Base-by-base conservation (phyloP, 2,113 vertebrate genomes). In the Helogale parvula region DNA sequence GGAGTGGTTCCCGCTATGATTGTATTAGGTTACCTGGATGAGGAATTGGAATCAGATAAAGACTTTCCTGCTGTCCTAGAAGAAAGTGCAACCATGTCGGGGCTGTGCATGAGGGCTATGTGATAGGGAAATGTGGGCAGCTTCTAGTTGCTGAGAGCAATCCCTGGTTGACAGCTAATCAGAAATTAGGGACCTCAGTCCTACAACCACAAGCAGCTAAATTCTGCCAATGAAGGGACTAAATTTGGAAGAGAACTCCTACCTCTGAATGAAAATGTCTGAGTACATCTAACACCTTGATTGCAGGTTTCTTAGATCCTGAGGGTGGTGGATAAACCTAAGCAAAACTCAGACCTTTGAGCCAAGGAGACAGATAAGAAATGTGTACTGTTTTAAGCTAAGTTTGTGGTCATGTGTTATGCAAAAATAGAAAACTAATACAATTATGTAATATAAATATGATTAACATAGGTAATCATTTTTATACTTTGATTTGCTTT, bases 71-170 rank as follows among this genome's bases (percentile, higher is more conserved):
- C 52, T 41, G 11, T 45, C 19, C 19, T 71, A n/a, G 63, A 83
- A 88, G 45, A 83, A 88, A 74, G 23, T 16, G 50, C 14, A 60
- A 52, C 31, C 60, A 19, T 65, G 19, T 52, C 85, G 13, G 27
- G 87, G 14, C 17, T 71, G 50, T 35, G 2, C 60, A 7, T 38
- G 2, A 5, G 2, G 33, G 0, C 14, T 31, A 4, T 11, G 0
- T 54, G 25, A 6, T 57, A 72, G 72, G 35, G 5, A 41, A 82
- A 23, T 29, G 2, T 80, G 17, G 1, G 13, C 14, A 33, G 2
- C 29, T 54, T 96, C 35, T 77, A 65, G 13, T 79, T 54, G 14
- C 19, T 91, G 65, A 84, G 2, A 57, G 31, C 15, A 96, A 33
- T 88, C 25, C 1, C 5, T 74, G 80, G 13, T 14, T 50, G 25